These are phyloP conservation scores for Ditula angustiorana DNA, from an alignment of 2,888 invertebrate species.

Conservation along the genomic window DNA sequence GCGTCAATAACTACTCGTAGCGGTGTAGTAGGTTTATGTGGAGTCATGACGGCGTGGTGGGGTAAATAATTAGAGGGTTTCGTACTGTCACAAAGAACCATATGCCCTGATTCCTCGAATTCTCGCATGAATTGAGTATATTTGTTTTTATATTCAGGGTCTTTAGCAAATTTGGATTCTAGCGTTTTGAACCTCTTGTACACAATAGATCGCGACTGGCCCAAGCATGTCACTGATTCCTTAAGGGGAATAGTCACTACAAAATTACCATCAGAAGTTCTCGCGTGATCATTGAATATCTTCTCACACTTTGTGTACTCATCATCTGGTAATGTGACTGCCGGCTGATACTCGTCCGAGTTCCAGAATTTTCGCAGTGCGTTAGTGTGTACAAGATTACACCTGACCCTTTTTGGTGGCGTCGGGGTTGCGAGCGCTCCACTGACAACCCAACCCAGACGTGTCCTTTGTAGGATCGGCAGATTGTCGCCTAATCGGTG, in stretches of 20 bases:
- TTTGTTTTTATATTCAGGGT: not conserved
- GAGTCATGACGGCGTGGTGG: slow-evolving; percentile 19
- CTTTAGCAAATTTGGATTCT: not conserved
- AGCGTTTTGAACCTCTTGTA: slow-evolving; percentile 11
- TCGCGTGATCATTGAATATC: slow-evolving; percentile 8
- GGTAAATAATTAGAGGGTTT: slow-evolving; percentile 21
- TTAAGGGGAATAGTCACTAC: slow-evolving; percentile 10
- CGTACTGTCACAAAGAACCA: not conserved
- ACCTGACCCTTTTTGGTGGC: not conserved
- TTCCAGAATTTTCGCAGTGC: slow-evolving; percentile 10
- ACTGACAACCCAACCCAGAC: too few relatives aligned
- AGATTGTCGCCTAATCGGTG: too few relatives aligned
- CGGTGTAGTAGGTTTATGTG: slow-evolving; percentile 20
- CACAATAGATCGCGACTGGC: slow-evolving; percentile 1
- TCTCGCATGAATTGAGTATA: slow-evolving; percentile 19
- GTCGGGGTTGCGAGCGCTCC: too few relatives aligned
- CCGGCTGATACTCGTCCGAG: not conserved
- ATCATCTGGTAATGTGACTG: not conserved
- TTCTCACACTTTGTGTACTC: slow-evolving; percentile 9
- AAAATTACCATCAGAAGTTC: slow-evolving; percentile 23
- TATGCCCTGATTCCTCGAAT: slow-evolving; percentile 5
- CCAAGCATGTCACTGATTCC: not conserved
- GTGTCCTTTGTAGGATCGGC: too few relatives aligned
- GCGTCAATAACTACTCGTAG: slow-evolving; percentile 29
- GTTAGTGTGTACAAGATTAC: slow-evolving; percentile 10